phyloP scores from a whole-genome alignment of 2,113 vertebrate species.

The Peromyscus californicus region DNA sequence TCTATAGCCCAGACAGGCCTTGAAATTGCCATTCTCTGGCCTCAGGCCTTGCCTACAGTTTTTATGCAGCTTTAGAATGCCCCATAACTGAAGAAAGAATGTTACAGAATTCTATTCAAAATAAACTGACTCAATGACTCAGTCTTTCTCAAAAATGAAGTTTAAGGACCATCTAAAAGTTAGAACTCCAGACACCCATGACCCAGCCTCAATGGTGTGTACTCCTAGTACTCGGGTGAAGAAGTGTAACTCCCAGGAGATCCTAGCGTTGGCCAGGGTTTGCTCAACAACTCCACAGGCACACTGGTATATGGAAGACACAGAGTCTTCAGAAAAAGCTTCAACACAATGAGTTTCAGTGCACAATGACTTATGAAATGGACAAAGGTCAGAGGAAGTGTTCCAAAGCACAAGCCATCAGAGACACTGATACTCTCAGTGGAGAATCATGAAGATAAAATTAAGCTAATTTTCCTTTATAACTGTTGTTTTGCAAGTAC shows the following conservation, averaged over 20 bases:
- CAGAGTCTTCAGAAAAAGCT: background rate
- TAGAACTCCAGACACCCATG: background rate
- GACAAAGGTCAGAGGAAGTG: background rate
- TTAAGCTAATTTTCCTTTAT: background rate
- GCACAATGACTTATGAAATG: background rate
- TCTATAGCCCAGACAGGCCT: background rate
- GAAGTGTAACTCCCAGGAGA: background rate
- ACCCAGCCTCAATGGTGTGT: background rate
- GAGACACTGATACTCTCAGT: background rate
- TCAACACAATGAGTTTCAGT: background rate
- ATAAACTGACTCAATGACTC: background rate
- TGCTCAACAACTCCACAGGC: background rate
- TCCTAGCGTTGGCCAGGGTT: background rate
- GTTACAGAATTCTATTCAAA: slow-evolving; percentile 29
- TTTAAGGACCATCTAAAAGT: background rate
- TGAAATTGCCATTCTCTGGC: background rate
- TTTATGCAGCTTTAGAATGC: slow-evolving; percentile 11
- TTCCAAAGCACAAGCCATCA: background rate
- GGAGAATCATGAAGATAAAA: background rate
- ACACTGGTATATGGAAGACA: background rate
- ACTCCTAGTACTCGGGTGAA: background rate
- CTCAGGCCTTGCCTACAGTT: background rate
- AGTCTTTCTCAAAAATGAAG: background rate
- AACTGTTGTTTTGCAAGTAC: background rate
- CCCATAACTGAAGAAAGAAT: background rate